Evolutionary conservation across 2,113 vertebrate species (phyloP), one percentile per base, ranked within the genome.

Genomic region (Thamnaconus septentrionalis): DNA sequence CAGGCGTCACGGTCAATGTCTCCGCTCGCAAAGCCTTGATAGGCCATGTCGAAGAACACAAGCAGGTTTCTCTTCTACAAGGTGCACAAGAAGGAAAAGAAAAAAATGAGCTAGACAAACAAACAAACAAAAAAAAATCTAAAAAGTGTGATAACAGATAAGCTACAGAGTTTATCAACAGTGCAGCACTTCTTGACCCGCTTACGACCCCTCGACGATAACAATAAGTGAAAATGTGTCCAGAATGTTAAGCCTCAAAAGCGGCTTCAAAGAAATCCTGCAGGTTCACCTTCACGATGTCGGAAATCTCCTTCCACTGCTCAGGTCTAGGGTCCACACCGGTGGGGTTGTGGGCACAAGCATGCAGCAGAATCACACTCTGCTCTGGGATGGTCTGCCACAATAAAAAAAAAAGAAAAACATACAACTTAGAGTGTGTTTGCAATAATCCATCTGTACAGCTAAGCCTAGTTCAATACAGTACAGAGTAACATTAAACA

Each of bases 41-140:
- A 99, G 39, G 97, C 97, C 97, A 99, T 99, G 89, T 99, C 97
- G 6, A 99, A 99, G 85, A 96, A 99, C 5, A 91, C 92, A 0
- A 98, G 93, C 69, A 99, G 94, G 56, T 96, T 95, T 75, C 90
- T 94, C 92, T 98, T 95, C 97, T 98, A 89, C 39, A 58, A 41
- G 56, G 42, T 47, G 18, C 40, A 39, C 44, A 42, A 41, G 1
- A 53, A 56, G 54, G 18, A 7, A 47, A 6, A 53, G 42, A 44
- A 1, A 44, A 7, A 56, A 2, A 12, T 5, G 40, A 41, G 8
- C 46, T 3, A 50, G 0, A 57, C 9, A 59, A 5, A 41, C 39
- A n/a, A n/a, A n/a, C n/a, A 18, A 31, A 53, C 18, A 7, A 53
- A 44, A 59, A n/a, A 41, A 56, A 0, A 8, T 44, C 68, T 58